Percentiles rank a stretch among this genome's conserved stretches.
These are phyloP conservation scores for Amphiprion clarkii DNA, from an alignment of 2,797 vertebrate species.

Conservation along the genomic window DNA sequence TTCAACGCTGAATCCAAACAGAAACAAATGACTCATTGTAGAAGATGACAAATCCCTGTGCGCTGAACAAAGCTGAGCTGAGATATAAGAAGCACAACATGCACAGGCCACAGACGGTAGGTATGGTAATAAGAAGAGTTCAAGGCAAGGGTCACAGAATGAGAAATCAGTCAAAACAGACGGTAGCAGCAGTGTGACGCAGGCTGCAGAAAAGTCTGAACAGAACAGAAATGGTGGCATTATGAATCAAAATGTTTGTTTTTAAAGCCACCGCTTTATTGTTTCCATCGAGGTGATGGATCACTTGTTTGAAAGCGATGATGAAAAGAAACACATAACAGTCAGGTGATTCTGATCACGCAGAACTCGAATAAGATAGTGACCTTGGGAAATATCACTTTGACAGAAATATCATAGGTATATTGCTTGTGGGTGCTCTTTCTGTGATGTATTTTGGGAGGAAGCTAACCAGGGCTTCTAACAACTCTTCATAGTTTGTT, in stretches of 20 bases:
- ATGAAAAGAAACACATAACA: neutral
- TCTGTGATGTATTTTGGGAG: neutral
- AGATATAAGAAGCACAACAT: conserved; percentile 20
- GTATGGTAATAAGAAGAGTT: conserved; percentile 13
- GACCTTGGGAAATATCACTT: conserved; percentile 13
- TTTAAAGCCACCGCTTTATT: too few species aligned
- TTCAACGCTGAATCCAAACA: conserved; percentile 9
- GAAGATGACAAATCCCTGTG: conserved; percentile 19
- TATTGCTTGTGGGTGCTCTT: neutral
- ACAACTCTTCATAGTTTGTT: neutral
- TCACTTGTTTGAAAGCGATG: neutral
- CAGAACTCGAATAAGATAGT: neutral
- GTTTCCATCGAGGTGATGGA: neutral
- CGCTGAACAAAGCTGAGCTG: conserved; percentile 12
- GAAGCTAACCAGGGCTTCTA: neutral
- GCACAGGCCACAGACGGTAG: conserved; percentile 7
- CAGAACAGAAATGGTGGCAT: neutral
- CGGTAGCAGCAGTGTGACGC: neutral
- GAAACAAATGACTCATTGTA: neutral
- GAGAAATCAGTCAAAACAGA: conserved; percentile 11
- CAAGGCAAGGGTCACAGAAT: neutral
- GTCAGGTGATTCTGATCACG: neutral
- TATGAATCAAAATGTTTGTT: neutral
- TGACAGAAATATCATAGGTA: neutral
- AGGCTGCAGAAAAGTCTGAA: neutral